These are phyloP conservation scores for Spinus olivaceus DNA, from an alignment of 2,797 vertebrate genomes.

Conservation along the genomic window DNA sequence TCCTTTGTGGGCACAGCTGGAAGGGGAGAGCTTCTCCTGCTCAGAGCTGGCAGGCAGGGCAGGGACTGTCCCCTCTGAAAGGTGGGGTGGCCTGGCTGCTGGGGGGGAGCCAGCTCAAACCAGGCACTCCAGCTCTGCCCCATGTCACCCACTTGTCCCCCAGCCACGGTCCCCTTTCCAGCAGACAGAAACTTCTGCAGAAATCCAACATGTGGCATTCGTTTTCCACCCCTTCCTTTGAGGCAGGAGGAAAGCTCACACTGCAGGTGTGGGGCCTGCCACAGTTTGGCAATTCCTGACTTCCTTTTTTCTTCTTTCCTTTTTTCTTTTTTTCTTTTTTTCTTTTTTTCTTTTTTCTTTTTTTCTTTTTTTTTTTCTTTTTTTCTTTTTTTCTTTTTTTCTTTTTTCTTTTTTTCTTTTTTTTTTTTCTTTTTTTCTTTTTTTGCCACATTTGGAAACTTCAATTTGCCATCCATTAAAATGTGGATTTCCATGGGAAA, in stretches of 20 bases:
- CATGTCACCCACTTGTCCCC: background rate
- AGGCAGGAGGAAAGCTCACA: background rate
- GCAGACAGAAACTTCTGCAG: background rate
- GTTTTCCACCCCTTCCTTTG: background rate
- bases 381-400: background rate
- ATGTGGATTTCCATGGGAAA: background rate
- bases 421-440: background rate
- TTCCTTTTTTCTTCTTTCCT: background rate
- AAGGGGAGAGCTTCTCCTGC: background rate
- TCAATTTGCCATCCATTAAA: background rate
- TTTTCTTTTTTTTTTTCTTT: background rate
- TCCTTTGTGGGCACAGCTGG: background rate
- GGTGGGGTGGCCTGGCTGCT: background rate
- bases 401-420: too few species aligned
- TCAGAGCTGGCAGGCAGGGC: background rate
- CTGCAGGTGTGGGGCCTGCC: background rate
- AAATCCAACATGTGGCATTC: background rate
- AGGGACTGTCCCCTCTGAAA: background rate
- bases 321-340: too few species aligned
- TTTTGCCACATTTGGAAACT: background rate
- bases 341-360: background rate
- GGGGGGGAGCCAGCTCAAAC: background rate
- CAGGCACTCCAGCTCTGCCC: background rate
- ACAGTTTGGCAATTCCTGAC: background rate
- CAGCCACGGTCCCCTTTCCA: background rate